A percentile compares a stretch with the other conserved stretches of the same genome.
phyloP scores from a whole-genome alignment of 2,888 invertebrate genomes.

The Tyria jacobaeae region DNA sequence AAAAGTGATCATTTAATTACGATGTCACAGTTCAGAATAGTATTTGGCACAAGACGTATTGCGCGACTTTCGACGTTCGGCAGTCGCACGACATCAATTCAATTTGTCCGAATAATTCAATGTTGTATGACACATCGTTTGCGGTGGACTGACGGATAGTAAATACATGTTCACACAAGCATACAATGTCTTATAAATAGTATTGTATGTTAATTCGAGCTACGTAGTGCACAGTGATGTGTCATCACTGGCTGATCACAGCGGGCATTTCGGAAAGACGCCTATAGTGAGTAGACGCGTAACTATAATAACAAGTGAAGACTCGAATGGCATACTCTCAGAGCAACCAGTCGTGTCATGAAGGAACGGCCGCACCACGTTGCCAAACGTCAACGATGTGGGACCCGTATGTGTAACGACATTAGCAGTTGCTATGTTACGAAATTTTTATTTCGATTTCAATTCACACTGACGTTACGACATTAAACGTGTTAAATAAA shows the following conservation, averaged over 20 bases:
- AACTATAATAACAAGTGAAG: conserved; percentile 60
- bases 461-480: conserved; percentile 34
- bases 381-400: conserved; percentile 71
- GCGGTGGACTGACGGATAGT: conserved; percentile 78
- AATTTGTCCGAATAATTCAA: conserved; percentile 76
- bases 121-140: conserved; percentile 81
- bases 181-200: conserved; percentile 80
- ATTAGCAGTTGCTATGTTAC: conserved; percentile 58
- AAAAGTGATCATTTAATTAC: conserved; percentile 52
- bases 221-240: conserved; percentile 78
- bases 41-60: conserved; percentile 58
- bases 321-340: conserved; percentile 65
- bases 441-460: conserved; percentile 53
- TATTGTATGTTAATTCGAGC: conserved; percentile 78
- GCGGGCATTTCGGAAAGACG: conserved; percentile 58
- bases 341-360: conserved; percentile 64
- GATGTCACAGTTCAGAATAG: conserved; percentile 54
- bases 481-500: conserved; percentile 31
- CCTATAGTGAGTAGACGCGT: conserved; percentile 66
- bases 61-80: conserved; percentile 40
- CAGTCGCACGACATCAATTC: conserved; percentile 60
- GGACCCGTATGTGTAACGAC: conserved; percentile 57
- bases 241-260: conserved; percentile 72
- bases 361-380: conserved; percentile 56
- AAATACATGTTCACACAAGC: conserved; percentile 79